Evolutionary conservation across 2,797 vertebrate genomes (phyloP).

Genomic region (Macropodus opercularis): DNA sequence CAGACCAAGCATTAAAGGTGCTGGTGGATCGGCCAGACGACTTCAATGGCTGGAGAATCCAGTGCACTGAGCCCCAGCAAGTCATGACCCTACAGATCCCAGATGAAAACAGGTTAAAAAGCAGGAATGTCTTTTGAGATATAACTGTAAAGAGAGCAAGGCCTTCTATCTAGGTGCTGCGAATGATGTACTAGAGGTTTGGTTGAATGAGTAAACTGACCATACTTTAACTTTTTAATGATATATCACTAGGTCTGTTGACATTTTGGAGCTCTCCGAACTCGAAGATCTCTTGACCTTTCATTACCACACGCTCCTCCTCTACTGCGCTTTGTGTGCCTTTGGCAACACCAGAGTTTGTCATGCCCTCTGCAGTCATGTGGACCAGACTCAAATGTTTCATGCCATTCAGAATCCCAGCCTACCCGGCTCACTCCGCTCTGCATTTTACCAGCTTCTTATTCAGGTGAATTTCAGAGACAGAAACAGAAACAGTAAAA

Average conservation of each 20-base stretch:
- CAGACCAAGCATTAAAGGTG: slow-evolving; percentile 84
- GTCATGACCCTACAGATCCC: slow-evolving; percentile 93
- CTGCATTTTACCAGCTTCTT: slow-evolving; percentile 90
- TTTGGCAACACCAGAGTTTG: slow-evolving; percentile 92
- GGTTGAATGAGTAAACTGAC: slow-evolving; percentile 1
- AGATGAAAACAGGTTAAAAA: slow-evolving; percentile 90
- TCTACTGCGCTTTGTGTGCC: slow-evolving; percentile 92
- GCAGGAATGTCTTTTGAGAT: not conserved
- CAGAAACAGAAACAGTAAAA: too few relatives aligned
- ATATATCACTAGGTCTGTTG: slow-evolving; percentile 83
- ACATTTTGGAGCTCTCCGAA: slow-evolving; percentile 94
- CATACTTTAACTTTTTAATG: slow-evolving; percentile 4
- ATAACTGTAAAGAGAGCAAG: not conserved
- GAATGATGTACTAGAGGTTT: not conserved
- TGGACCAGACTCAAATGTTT: slow-evolving; percentile 93
- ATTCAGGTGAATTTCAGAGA: slow-evolving; percentile 73
- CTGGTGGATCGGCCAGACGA: slow-evolving; percentile 85
- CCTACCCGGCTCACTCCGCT: slow-evolving; percentile 88
- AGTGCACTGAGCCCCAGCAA: slow-evolving; percentile 86
- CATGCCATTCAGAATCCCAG: slow-evolving; percentile 89
- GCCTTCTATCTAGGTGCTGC: not conserved
- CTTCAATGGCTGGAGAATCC: slow-evolving; percentile 89
- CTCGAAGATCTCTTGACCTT: slow-evolving; percentile 88
- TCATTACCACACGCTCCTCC: slow-evolving; percentile 89
- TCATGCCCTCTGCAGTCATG: slow-evolving; percentile 92